phyloP scores from a whole-genome alignment of 2,797 vertebrate genomes.

The Poeciliopsis paucimaculata region DNA sequence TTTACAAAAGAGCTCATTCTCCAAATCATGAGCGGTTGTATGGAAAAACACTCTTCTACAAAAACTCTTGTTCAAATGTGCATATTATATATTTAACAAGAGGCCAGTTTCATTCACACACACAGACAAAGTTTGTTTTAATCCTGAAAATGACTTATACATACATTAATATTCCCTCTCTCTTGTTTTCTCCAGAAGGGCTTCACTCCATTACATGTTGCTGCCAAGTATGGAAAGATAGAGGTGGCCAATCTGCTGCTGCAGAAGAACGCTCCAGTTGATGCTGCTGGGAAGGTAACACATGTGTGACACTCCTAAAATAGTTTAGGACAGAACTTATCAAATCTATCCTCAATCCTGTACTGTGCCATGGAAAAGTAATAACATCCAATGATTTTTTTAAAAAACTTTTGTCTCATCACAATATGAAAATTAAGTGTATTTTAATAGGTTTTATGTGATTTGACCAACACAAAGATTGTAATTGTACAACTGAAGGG shows the following conservation, averaged over 20 bases:
- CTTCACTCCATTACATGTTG: constrained; percentile 96
- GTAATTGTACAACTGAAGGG: neutral
- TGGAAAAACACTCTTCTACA: neutral
- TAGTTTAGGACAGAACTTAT: neutral
- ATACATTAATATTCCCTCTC: neutral
- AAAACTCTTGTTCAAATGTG: neutral
- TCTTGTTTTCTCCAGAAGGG: constrained; percentile 87
- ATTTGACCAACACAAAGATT: neutral
- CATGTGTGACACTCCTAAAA: neutral
- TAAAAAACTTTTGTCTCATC: neutral
- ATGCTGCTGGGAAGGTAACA: constrained; percentile 94
- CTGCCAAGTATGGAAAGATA: constrained; percentile 97
- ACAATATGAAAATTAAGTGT: neutral
- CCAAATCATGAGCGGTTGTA: neutral
- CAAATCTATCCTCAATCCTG: neutral
- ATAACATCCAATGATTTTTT: neutral
- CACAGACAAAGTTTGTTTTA: constrained; percentile 9
- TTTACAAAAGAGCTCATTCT: neutral
- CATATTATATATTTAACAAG: neutral
- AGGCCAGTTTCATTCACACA: neutral
- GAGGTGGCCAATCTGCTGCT: constrained; percentile 95
- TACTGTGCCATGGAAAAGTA: neutral
- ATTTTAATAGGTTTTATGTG: neutral
- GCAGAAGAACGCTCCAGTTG: constrained; percentile 91
- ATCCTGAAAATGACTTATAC: constrained; percentile 4